Percentiles rank a stretch among this genome's conserved stretches.
Evolutionary conservation across 2,888 invertebrate species (phyloP).

Genomic region (Heliconius ismenius): DNA sequence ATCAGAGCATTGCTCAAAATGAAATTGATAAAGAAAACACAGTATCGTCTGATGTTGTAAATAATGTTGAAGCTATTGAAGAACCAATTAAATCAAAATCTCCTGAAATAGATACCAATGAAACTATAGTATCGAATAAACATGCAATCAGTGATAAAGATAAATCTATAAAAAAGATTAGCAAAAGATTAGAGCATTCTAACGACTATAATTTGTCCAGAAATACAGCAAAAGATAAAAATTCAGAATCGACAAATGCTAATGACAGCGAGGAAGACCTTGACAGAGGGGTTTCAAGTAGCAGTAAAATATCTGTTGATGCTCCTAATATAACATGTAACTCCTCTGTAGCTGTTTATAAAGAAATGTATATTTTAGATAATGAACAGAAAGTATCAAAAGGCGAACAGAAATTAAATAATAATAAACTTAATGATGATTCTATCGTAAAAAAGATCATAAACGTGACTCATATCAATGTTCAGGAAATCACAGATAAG

Average conservation of each 20-base stretch:
- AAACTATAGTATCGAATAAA: slow-evolving; percentile 10
- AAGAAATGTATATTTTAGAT: background rate
- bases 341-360: background rate
- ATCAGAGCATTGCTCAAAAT: slow-evolving; percentile 25
- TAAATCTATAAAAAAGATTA: slow-evolving; percentile 17
- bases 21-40: slow-evolving; percentile 44
- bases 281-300: background rate
- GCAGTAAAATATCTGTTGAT: background rate
- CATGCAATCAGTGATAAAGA: slow-evolving; percentile 8
- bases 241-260: background rate
- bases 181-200: background rate
- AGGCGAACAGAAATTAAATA: background rate
- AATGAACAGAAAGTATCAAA: background rate
- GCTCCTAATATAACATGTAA: background rate
- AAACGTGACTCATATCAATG: background rate
- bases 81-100: slow-evolving; percentile 30
- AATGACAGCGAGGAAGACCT: background rate
- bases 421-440: background rate
- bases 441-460: background rate
- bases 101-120: slow-evolving; percentile 29
- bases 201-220: background rate
- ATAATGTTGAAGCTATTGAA: slow-evolving; percentile 31
- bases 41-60: slow-evolving; percentile 31
- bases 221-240: background rate
- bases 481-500: background rate